phyloP scores from a whole-genome alignment of 2,797 vertebrate species.

The Anabas testudineus region DNA sequence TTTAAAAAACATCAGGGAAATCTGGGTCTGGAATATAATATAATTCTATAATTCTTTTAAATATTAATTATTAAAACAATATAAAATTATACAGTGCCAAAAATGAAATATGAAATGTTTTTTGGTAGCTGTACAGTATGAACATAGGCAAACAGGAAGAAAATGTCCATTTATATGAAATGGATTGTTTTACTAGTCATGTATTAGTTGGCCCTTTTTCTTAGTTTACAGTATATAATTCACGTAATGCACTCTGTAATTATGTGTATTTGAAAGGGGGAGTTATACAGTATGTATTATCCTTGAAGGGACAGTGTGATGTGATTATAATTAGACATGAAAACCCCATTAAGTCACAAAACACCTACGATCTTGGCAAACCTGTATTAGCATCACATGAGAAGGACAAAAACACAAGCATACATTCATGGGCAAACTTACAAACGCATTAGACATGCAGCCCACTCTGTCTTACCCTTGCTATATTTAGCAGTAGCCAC shows the following conservation, averaged over 20 bases:
- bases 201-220: not conserved
- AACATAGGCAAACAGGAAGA: no score
- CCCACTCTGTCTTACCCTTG: slow-evolving; percentile 31
- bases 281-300: slow-evolving; percentile 27
- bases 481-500: slow-evolving; percentile 21
- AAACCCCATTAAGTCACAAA: slow-evolving; percentile 67
- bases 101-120: no score
- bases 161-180: no score
- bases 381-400: slow-evolving; percentile 51
- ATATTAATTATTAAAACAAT: no score
- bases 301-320: slow-evolving; percentile 58
- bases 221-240: not conserved
- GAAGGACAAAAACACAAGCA: slow-evolving; percentile 16
- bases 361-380: slow-evolving; percentile 66
- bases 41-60: no score
- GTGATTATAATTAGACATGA: slow-evolving; percentile 72
- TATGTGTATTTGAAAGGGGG: not conserved
- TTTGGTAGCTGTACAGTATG: no score
- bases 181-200: no score
- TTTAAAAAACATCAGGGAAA: no score
- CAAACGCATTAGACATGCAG: slow-evolving; percentile 45
- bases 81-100: no score
- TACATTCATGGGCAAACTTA: slow-evolving; percentile 30
- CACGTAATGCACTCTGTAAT: no score
- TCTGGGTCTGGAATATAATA: no score